Percentiles rank a stretch among this genome's conserved stretches.
Conservation (phyloP, 2,888 invertebrate species). For the Acanthococcus lagerstroemiae region DNA sequence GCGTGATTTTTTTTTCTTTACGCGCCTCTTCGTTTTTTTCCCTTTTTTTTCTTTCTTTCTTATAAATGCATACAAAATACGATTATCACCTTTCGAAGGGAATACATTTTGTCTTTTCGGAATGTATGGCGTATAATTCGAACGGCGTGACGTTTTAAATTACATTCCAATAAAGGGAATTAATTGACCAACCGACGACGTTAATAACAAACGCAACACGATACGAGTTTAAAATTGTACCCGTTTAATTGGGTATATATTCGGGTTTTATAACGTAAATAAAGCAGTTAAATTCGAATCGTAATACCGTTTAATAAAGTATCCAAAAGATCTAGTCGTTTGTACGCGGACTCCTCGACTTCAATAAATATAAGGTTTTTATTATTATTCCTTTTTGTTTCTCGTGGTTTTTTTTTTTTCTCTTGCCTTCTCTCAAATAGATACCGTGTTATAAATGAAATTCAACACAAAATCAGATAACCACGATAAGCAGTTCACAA, state of each 20-base stretch:
- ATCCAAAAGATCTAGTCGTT: slow-evolving; percentile 14
- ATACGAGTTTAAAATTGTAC: slow-evolving; percentile 18
- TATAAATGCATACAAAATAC: slow-evolving; percentile 10
- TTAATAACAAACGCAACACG: slow-evolving; percentile 26
- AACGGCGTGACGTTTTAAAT: slow-evolving; percentile 22
- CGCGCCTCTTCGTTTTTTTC: background rate
- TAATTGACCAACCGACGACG: slow-evolving; percentile 23
- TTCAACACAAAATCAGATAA: slow-evolving; percentile 24
- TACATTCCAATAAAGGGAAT: slow-evolving; percentile 28
- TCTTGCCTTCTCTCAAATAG: background rate
- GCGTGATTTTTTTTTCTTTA: background rate
- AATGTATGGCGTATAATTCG: background rate
- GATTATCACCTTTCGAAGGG: slow-evolving; percentile 5
- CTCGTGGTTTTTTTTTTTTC: background rate
- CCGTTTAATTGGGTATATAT: slow-evolving; percentile 25
- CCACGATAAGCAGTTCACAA: slow-evolving; percentile 1
- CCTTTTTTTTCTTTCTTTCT: background rate
- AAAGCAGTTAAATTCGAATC: slow-evolving; percentile 28
- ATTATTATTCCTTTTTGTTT: background rate
- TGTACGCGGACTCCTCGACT: background rate
- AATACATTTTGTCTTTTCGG: slow-evolving; percentile 19
- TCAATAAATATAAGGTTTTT: slow-evolving; percentile 1
- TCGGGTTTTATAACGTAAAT: slow-evolving; percentile 25
- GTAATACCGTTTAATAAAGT: slow-evolving; percentile 22
- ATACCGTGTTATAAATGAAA: slow-evolving; percentile 10